Evolutionary conservation across 2,797 vertebrate species (phyloP), one percentile per base, ranked within the genome.

Genomic region (Hirundo rustica): DNA sequence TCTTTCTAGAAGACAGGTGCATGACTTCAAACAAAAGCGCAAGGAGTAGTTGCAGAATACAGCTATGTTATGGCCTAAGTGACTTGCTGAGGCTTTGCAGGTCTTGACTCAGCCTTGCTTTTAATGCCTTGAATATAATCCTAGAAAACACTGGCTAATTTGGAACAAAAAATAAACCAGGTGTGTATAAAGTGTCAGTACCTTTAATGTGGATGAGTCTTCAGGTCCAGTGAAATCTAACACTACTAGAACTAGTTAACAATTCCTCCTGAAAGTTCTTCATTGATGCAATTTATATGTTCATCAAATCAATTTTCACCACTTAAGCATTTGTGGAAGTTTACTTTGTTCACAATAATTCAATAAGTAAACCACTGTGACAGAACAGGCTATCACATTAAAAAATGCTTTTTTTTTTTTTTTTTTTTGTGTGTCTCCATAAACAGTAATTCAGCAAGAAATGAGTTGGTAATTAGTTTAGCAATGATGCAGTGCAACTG

Each of bases 371-470:
- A 71, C 29, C 6, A 10, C 6, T 32, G 9, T 42, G 20, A 50
- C 15, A 67, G 44, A 89, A 66, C 30, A 88, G 27, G 26, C 32
- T 77, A 64, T 44, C 25, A 65, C 32, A 65, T 36, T 22, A 20
- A 76, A 76, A 76, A 80, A 38, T 27, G 16, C 0, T 0, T 0
- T 5, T 54, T 76, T 47, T 54, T 0, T 5, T 54, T 76, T 47
- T 54, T 5, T 12, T 38, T 10, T 47, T 8, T 42, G 11, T 42
- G 7, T 50, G 16, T 54, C 3, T 70, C 7, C 84, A 21, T 84
- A 61, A 84, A 66, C 27, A 51, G 30, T 29, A 44, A 17, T 85
- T 87, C 36, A 65, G 44, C 26, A 88, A 74, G 22, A 94, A 57
- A 3, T 34, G 36, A 48, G 16, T 14, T 10, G 8, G 40, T 66